Percentiles rank a stretch among this genome's conserved stretches.
These are phyloP conservation scores for Tympanuchus pallidicinctus DNA, from an alignment of 2,113 vertebrate species.

Conservation along the genomic window DNA sequence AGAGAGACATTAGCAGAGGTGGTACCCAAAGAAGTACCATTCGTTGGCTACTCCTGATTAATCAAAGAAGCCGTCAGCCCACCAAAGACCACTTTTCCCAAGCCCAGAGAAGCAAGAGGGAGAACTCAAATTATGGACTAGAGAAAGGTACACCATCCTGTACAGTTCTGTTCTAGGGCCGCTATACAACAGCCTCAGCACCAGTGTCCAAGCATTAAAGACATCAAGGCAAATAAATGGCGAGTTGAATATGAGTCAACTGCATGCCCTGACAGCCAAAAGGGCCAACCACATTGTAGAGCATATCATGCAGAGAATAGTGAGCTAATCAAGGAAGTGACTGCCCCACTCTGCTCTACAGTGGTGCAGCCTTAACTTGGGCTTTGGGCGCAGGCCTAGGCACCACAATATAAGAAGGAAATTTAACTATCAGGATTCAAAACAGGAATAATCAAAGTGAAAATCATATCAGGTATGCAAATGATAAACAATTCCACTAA, in stretches of 20 bases:
- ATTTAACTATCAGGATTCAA: background rate
- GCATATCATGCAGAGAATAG: background rate
- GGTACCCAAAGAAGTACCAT: background rate
- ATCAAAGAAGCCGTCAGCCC: background rate
- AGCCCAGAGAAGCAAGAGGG: background rate
- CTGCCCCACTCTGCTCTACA: background rate
- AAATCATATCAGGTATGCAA: background rate
- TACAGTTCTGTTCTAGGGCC: background rate
- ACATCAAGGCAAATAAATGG: background rate
- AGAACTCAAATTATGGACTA: background rate
- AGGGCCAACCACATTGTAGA: background rate
- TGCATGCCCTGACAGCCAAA: background rate
- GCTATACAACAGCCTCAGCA: rapidly evolving
- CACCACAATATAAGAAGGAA: background rate
- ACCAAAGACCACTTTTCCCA: background rate
- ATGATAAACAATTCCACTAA: background rate
- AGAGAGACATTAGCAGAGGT: background rate
- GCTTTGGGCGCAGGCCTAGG: background rate
- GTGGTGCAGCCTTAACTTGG: background rate
- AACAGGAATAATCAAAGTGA: background rate
- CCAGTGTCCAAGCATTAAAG: background rate
- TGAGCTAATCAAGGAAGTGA: background rate
- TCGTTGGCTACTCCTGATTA: background rate
- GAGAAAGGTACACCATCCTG: background rate
- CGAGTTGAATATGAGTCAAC: background rate